Evolutionary conservation across 2,113 vertebrate species (phyloP).

Genomic region (Diphyllodes magnificus): DNA sequence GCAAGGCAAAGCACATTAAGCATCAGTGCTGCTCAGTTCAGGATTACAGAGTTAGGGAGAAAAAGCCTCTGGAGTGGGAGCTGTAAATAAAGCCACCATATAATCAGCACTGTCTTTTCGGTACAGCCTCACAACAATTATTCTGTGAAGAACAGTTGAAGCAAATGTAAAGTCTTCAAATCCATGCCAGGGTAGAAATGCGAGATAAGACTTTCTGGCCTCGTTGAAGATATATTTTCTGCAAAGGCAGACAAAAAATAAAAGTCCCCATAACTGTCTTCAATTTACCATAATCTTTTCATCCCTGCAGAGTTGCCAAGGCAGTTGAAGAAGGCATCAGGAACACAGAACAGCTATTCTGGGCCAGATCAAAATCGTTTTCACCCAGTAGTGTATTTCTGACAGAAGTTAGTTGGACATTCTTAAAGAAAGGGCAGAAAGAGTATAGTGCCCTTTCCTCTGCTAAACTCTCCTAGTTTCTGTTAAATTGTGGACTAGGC

Average conservation of each 20-base stretch:
- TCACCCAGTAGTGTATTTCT: background rate
- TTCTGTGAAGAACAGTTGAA: background rate
- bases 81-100: background rate
- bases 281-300: background rate
- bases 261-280: background rate
- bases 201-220: background rate
- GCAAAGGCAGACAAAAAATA: background rate
- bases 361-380: background rate
- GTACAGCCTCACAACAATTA: background rate
- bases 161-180: background rate
- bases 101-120: background rate
- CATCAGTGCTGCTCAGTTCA: background rate
- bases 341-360: background rate
- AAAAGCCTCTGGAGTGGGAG: background rate
- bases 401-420: background rate
- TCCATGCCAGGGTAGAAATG: background rate
- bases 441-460: background rate
- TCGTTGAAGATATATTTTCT: background rate
- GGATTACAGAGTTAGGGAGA: background rate
- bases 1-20: background rate
- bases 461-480: background rate
- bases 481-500: background rate
- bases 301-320: background rate
- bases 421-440: background rate
- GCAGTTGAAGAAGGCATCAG: background rate